Evolutionary conservation across 2,888 invertebrate species (phyloP).

Genomic region (Temnothorax ravouxi): DNA sequence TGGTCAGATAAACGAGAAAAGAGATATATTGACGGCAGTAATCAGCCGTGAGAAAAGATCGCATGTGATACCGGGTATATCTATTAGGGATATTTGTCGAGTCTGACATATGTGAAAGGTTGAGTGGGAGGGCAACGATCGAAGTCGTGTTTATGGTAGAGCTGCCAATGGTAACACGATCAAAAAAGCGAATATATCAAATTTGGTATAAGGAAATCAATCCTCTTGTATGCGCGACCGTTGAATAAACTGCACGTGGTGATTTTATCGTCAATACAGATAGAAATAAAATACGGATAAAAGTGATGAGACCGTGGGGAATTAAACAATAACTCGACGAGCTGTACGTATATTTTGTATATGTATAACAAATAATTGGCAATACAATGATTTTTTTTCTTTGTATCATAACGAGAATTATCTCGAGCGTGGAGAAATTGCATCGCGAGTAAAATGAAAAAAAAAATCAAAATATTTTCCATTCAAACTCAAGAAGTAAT

Average conservation of each 20-base stretch:
- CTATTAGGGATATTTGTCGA: background rate
- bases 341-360: background rate
- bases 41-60: background rate
- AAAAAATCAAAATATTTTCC: background rate
- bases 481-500: background rate
- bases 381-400: background rate
- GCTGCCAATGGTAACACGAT: background rate
- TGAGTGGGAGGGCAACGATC: background rate
- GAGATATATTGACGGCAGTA: background rate
- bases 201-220: conserved; percentile 10
- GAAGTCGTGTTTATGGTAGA: background rate
- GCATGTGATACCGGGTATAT: background rate
- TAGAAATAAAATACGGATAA: conserved; percentile 3
- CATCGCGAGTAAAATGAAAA: background rate
- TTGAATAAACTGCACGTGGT: background rate
- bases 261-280: background rate
- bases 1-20: background rate
- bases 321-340: background rate
- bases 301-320: background rate
- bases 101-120: background rate
- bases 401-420: background rate
- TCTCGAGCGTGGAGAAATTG: background rate
- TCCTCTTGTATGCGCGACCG: background rate
- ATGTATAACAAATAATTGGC: background rate
- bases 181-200: background rate